Conservation (phyloP, 2,888 invertebrate genomes). For the Abscondita cerata region DNA sequence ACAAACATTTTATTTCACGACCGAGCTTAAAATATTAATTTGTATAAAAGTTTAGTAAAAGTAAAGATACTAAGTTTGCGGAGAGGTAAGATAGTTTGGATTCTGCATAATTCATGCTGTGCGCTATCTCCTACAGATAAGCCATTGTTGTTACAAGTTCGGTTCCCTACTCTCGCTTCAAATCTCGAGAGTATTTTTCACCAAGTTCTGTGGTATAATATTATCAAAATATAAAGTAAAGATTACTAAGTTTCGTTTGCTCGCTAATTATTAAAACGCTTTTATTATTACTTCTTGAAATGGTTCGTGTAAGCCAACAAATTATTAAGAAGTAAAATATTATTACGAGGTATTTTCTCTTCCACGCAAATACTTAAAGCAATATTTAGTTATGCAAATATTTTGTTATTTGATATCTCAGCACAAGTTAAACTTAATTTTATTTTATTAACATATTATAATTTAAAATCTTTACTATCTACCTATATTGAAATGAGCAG, state of each 20-base stretch:
- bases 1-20: not conserved
- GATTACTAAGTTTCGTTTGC: conserved; percentile 21
- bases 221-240: conserved; percentile 29
- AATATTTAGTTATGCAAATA: not conserved
- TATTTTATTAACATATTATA: too few species aligned
- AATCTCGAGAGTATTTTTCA: conserved; percentile 33
- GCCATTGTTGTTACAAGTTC: conserved; percentile 53
- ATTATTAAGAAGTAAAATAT: not conserved
- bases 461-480: too few species aligned
- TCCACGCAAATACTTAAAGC: not conserved
- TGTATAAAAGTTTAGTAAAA: conserved; percentile 22
- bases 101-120: conserved; percentile 53
- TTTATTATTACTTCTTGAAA: conserved; percentile 6
- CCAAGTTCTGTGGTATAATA: conserved; percentile 24
- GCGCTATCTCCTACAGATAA: conserved; percentile 52
- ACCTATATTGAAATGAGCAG: too few species aligned
- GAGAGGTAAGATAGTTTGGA: conserved; percentile 41
- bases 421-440: too few species aligned
- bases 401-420: not conserved
- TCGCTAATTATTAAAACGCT: conserved; percentile 25
- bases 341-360: not conserved
- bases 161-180: conserved; percentile 44
- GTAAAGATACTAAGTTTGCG: conserved; percentile 27
- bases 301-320: not conserved
- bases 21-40: conserved; percentile 1